These are phyloP conservation scores for Orientallactaga sibirica DNA, from an alignment of 2,797 vertebrate genomes.

Conservation along the genomic window DNA sequence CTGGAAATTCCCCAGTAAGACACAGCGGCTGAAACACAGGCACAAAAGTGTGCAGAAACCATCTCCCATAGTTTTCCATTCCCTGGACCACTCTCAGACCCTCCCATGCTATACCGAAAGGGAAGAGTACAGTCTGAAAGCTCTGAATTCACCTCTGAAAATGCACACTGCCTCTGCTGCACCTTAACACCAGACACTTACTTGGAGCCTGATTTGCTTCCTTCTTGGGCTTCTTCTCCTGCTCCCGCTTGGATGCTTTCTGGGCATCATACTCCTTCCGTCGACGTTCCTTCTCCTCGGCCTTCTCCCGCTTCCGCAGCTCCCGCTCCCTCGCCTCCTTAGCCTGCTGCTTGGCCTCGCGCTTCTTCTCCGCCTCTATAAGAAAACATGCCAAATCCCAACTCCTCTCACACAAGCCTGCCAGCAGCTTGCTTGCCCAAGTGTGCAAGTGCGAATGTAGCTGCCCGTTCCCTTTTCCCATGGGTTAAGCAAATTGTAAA, in stretches of 20 bases:
- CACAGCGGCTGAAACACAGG: not conserved
- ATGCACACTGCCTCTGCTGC: not conserved
- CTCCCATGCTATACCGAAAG: not conserved
- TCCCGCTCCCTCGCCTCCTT: conserved; percentile 95
- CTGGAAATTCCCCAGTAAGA: not conserved
- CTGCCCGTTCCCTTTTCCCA: not conserved
- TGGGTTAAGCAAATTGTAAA: not conserved
- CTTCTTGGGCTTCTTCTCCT: conserved; percentile 93
- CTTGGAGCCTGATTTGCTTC: conserved; percentile 87
- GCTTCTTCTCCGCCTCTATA: conserved; percentile 94
- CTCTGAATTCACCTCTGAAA: not conserved
- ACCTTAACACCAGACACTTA: conserved; percentile 72
- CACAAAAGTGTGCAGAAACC: not conserved
- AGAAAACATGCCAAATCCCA: not conserved
- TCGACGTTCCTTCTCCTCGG: conserved; percentile 96
- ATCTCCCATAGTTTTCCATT: not conserved
- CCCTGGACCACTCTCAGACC: not conserved
- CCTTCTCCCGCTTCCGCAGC: conserved; percentile 94
- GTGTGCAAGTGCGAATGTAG: not conserved
- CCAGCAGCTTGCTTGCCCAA: not conserved
- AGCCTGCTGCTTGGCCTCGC: conserved; percentile 93
- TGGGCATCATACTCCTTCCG: conserved; percentile 95
- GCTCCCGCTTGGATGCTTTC: conserved; percentile 92
- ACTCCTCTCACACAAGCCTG: not conserved
- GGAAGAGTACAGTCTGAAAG: not conserved